These are phyloP conservation scores for Nicator chloris DNA, from an alignment of 2,113 vertebrate species.

Conservation along the genomic window DNA sequence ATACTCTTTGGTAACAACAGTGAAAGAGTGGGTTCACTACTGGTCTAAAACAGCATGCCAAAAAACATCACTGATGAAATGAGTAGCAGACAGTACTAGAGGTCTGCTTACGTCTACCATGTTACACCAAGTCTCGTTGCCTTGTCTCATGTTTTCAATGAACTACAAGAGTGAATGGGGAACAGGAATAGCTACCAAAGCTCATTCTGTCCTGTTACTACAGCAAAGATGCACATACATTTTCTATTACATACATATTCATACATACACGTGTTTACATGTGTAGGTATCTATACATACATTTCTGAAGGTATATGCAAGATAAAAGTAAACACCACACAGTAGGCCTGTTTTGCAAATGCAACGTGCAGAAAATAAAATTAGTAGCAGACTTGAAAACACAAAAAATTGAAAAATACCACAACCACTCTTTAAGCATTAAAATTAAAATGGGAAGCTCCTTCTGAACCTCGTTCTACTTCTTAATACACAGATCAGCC, in stretches of 20 bases:
- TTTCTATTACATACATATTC: not conserved
- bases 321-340: not conserved
- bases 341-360: not conserved
- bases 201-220: not conserved
- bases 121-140: not conserved
- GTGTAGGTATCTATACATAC: not conserved
- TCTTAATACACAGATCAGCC: not conserved
- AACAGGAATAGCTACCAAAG: not conserved
- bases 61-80: not conserved
- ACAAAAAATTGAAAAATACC: not conserved
- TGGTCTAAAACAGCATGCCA: not conserved
- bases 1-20: not conserved
- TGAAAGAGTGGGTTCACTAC: not conserved
- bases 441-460: not conserved
- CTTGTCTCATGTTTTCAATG: not conserved
- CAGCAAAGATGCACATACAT: not conserved
- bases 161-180: not conserved
- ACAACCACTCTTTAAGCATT: not conserved
- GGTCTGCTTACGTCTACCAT: not conserved
- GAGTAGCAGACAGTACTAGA: not conserved
- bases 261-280: rapidly evolving
- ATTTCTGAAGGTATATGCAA: not conserved
- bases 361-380: not conserved
- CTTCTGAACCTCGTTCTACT: not conserved
- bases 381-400: not conserved